Percentiles rank a stretch among this genome's conserved stretches.
phyloP scores from a whole-genome alignment of 2,888 invertebrate species.

The Eurytoma adleriae region DNA sequence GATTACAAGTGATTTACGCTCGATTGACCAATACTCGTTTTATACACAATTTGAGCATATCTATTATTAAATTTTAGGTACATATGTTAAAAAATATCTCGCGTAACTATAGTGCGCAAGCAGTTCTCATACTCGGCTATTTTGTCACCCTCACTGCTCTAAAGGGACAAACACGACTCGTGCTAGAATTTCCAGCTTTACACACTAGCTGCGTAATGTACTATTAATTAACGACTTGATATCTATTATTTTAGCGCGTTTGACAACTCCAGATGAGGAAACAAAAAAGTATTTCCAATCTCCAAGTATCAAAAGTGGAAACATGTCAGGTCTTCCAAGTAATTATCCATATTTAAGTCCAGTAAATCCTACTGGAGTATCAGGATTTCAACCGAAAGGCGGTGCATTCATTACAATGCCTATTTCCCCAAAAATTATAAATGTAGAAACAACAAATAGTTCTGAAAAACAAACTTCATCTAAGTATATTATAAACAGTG shows the following conservation, averaged over 20 bases:
- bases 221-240: not conserved
- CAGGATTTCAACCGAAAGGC: constrained; percentile 94
- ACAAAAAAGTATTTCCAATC: constrained; percentile 77
- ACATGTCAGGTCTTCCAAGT: constrained; percentile 76
- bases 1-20: too few species aligned
- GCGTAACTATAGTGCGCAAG: too few species aligned
- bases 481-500: constrained; percentile 14
- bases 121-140: too few species aligned
- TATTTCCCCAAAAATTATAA: constrained; percentile 78
- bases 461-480: constrained; percentile 17
- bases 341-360: constrained; percentile 82
- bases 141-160: too few species aligned
- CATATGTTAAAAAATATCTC: too few species aligned
- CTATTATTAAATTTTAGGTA: too few species aligned
- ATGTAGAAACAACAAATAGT: constrained; percentile 69
- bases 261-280: constrained; percentile 77
- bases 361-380: constrained; percentile 88
- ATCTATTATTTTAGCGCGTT: constrained; percentile 75
- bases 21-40: too few species aligned
- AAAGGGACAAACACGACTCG: too few species aligned
- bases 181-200: too few species aligned
- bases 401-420: constrained; percentile 95
- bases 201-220: too few species aligned
- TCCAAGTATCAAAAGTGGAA: constrained; percentile 74
- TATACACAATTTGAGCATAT: too few species aligned